phyloP scores from a whole-genome alignment of 2,888 invertebrate genomes.

The Gastrophysa polygoni region DNA sequence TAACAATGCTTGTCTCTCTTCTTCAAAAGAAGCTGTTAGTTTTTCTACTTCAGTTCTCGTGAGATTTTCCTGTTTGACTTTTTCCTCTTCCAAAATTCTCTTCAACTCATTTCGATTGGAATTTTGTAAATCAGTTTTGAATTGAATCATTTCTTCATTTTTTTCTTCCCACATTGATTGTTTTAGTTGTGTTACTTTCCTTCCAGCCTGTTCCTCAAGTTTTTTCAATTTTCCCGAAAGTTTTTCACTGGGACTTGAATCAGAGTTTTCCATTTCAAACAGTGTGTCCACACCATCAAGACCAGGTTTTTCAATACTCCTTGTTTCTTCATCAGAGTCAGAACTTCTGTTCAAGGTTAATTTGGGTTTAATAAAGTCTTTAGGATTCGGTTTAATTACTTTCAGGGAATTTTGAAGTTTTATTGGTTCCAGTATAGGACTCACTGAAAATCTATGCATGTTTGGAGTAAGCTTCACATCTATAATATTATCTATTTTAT shows the following conservation, averaged over 20 bases:
- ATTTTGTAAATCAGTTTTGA: slow-evolving; percentile 53
- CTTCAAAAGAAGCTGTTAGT: slow-evolving; percentile 62
- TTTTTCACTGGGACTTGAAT: slow-evolving; percentile 40
- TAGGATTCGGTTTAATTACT: slow-evolving; percentile 64
- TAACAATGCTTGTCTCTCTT: slow-evolving; percentile 53
- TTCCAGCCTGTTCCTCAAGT: slow-evolving; percentile 55
- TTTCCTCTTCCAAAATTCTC: slow-evolving; percentile 58
- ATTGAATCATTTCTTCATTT: slow-evolving; percentile 54
- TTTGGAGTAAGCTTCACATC: slow-evolving; percentile 46
- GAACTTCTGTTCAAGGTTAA: slow-evolving; percentile 61
- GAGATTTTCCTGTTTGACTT: slow-evolving; percentile 49
- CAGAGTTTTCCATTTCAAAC: slow-evolving; percentile 39
- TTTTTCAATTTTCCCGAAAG: slow-evolving; percentile 36
- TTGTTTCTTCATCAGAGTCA: slow-evolving; percentile 62
- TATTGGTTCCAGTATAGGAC: slow-evolving; percentile 45
- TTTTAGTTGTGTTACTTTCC: slow-evolving; percentile 63
- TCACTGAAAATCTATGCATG: slow-evolving; percentile 49
- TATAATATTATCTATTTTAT: slow-evolving; percentile 45
- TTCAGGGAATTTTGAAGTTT: slow-evolving; percentile 50
- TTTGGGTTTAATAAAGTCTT: slow-evolving; percentile 66
- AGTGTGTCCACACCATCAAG: slow-evolving; percentile 37
- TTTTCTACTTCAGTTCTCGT: slow-evolving; percentile 58
- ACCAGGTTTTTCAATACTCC: slow-evolving; percentile 46
- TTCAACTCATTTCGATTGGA: slow-evolving; percentile 61
- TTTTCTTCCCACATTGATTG: slow-evolving; percentile 63